Evolutionary conservation across 1,140 invertebrate genomes (phyloP), one percentile per base, ranked within the genome.

Genomic region (Bombus cullumanus): DNA sequence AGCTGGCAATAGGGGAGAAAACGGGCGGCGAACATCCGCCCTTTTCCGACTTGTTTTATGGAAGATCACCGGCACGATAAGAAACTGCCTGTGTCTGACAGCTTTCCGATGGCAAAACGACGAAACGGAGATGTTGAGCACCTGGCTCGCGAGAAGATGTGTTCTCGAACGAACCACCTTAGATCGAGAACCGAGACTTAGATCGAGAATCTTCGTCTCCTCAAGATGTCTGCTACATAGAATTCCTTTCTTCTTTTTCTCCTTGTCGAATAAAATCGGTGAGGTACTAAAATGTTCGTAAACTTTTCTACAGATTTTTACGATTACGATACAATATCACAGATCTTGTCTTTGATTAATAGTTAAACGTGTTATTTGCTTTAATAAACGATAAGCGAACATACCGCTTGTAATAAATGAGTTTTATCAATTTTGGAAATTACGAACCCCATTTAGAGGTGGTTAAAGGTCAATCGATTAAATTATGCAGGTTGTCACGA

Each of bases 31-130:
- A 69, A 47, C 80, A 86, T 84, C 62, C 75, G 37, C 47, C 62
- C 76, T 77, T 73, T 87, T 87, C 76, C 82, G 81, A 87, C 81
- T 87, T 81, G 87, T 79, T 88, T 80, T 80, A 78, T 74, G 59
- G 73, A 41, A 84, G 87, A 88, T 84, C 87, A 86, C 47, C 79
- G 64, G 39, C 41, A 28, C 72, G 57, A 75, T 88, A 88, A 88
- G 77, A 88, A 83, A 57, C 64, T 75, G 83, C 62, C 78, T 89
- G 77, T 76, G 75, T 28, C 66, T 88, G 88, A 85, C 88, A 88
- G 83, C 57, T 75, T 85, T 88, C 78, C 82, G 64, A 64, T 89
- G 86, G 62, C 62, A 81, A 88, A 88, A 88, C 81, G 47, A 89
- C 39, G 77, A 87, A 72, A 79, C 71, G 64, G 18, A 59, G 62